Evolutionary conservation across 64 coral and sea anemone genomes (phyloP), one percentile per base, ranked within the genome.

Genomic region (Stylophora pistillata): DNA sequence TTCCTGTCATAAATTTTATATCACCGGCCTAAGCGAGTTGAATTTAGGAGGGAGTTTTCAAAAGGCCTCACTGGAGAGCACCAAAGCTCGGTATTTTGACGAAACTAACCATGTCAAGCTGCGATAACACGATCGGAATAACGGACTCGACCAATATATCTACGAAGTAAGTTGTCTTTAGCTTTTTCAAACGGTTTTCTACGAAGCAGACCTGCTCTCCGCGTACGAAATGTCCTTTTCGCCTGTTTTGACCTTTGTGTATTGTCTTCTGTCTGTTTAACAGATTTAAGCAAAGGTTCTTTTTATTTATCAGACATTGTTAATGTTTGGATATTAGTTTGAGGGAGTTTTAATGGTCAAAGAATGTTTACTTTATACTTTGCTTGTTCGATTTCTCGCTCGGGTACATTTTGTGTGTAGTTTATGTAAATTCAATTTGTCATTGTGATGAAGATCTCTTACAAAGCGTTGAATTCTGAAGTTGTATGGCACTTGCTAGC

Each of bases 1-100:
- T 84, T 84, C 80, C 80, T 84, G 80, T 84, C 80, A 84, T 84
- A 69, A 84, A 84, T 84, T 70, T 84, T 84, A 61, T 27, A 82
- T 82, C 16, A n/a, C 15, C 20, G 55, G 26, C 23, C 56, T n/a
- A 41, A 63, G 62, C 21, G 60, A 69, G 80, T 82, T 58, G 58
- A 33, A 20, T 84, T 84, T 68, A 63, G 31, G 80, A 84, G 80
- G 80, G 80, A 84, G 80, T 52, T 54, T 84, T 84, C 80, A 84
- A 84, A 84, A 60, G 32, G 33, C 37, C 53, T 68, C 31, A 53
- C 21, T 53, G 30, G 59, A 70, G 34, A 69, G 80, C 80, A 11
- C 53, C 64, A 70, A 84, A 84, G 61, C 61, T 64, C 61, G 69
- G 80, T 53, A 27, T 53, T 68, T 41, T 47, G 34, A 69, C 62